Evolutionary conservation across 2,113 vertebrate genomes (phyloP), one percentile per base, ranked within the genome.

Genomic region (Spea bombifrons): DNA sequence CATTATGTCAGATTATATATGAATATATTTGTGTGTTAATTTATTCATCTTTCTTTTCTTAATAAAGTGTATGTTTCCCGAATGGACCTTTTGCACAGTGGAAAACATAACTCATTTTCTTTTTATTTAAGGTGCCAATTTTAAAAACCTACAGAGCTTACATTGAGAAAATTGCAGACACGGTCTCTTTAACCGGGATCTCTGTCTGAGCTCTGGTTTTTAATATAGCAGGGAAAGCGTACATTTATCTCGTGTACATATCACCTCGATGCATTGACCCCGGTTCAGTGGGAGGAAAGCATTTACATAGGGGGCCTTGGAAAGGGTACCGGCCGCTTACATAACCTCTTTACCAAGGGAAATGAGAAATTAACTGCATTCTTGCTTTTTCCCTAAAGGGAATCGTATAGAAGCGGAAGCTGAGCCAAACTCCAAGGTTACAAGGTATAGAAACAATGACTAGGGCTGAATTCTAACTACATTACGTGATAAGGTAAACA

Each of bases 311-410:
- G 50, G 52, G 78, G 78, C 71, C 71, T n/a, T 44, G 78, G 2
- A 66, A 43, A 50, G 69, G 77, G 71, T 43, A 57, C 53, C 53
- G 64, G 1, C 15, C 30, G 9, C 59, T 71, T 61, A 78, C 61
- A 72, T 7, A 12, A 66, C 43, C 71, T 72, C 69, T 65, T 53
- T 57, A 59, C 17, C n/a, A 15, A 78, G 69, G 76, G 69, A 72
- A 78, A 69, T 57, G 72, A 72, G 76, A 52, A 78, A 78, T 72
- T 71, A 71, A 73, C 63, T 59, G 46, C 70, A 74, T 80, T 80
- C 78, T 71, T 73, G 71, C 44, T 68, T 74, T 80, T 9, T 80
- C 77, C 77, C 77, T 13, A 17, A 73, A 80, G 77, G 73, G n/a
- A 8, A 8, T 4, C 10, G 12, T 7, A 30, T 59, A 47, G 70